These are phyloP conservation scores for Oryzias javanicus DNA, from an alignment of 2,113 vertebrate species.

Conservation along the genomic window DNA sequence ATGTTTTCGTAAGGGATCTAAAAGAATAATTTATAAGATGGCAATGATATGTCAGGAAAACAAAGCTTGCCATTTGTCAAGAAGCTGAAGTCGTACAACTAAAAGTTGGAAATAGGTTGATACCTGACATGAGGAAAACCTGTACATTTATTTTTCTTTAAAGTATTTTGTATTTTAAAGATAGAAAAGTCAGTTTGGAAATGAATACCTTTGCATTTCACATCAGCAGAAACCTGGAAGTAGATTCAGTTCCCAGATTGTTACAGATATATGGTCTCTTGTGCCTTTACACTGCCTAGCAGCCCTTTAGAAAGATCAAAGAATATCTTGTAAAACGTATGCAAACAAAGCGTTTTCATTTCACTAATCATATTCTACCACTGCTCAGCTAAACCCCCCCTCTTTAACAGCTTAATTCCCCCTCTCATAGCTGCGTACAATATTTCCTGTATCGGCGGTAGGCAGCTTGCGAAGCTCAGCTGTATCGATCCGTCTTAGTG, in stretches of 20 bases:
- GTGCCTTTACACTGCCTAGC: constrained; percentile 23
- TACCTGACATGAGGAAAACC: constrained; percentile 7
- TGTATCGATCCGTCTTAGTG: constrained; percentile 67
- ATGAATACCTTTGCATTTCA: constrained; percentile 39
- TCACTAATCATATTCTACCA: constrained; percentile 45
- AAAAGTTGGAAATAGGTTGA: not conserved
- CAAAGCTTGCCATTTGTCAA: constrained; percentile 4
- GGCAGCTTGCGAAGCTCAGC: constrained; percentile 64
- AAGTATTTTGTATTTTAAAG: constrained; percentile 13
- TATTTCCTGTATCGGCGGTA: constrained; percentile 59
- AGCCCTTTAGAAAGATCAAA: constrained; percentile 57
- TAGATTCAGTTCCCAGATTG: constrained; percentile 24
- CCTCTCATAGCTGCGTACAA: constrained; percentile 60
- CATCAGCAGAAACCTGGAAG: constrained; percentile 53
- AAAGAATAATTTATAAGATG: constrained; percentile 52
- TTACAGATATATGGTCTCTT: constrained; percentile 25
- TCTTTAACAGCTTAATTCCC: constrained; percentile 56
- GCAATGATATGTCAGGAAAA: constrained; percentile 14
- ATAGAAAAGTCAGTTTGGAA: constrained; percentile 22
- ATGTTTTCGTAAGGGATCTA: constrained; percentile 47
- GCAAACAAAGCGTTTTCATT: constrained; percentile 53
- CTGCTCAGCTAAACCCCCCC: constrained; percentile 52
- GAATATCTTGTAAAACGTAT: constrained; percentile 38
- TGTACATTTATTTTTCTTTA: constrained; percentile 1
- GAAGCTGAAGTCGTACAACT: not conserved